phyloP scores from a whole-genome alignment of 2,113 vertebrate genomes.

The Campylomormyrus numenius region DNA sequence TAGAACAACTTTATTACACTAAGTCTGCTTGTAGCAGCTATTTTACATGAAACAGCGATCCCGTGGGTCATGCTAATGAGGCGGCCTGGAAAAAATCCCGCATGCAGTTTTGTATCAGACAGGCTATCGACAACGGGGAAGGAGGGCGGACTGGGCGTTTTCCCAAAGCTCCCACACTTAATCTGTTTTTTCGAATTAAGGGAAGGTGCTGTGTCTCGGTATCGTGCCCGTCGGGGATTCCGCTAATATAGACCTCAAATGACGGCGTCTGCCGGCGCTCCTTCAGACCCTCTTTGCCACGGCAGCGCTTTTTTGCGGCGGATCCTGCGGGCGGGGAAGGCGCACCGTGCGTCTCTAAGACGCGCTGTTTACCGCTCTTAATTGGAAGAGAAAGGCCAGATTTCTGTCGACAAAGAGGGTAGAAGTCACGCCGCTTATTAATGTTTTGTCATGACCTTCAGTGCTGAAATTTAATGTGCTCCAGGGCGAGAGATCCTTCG shows the following conservation, averaged over 20 bases:
- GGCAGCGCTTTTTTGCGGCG: neutral
- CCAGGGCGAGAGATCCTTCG: constrained; percentile 18
- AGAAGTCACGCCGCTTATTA: constrained; percentile 23
- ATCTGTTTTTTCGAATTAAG: constrained; percentile 8
- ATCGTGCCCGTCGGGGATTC: neutral
- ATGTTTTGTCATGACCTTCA: constrained; percentile 32
- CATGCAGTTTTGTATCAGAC: neutral
- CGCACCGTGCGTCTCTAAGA: neutral
- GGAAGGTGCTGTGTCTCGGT: neutral
- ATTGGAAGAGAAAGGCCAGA: constrained; percentile 7
- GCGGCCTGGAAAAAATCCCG: neutral
- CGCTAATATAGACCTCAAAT: constrained; percentile 13
- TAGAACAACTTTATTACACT: neutral
- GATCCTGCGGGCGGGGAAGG: neutral
- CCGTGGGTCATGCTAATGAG: neutral
- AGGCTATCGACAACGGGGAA: neutral
- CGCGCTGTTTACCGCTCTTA: neutral
- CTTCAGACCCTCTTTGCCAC: neutral
- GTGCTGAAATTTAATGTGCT: constrained; percentile 23
- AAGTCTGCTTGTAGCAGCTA: neutral
- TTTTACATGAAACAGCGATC: constrained; percentile 6
- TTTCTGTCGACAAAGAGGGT: constrained; percentile 9
- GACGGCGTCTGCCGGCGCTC: neutral
- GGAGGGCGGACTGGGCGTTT: neutral
- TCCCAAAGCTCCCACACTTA: constrained; percentile 3